phyloP scores from a whole-genome alignment of 2,797 vertebrate species.

The Manis javanica region DNA sequence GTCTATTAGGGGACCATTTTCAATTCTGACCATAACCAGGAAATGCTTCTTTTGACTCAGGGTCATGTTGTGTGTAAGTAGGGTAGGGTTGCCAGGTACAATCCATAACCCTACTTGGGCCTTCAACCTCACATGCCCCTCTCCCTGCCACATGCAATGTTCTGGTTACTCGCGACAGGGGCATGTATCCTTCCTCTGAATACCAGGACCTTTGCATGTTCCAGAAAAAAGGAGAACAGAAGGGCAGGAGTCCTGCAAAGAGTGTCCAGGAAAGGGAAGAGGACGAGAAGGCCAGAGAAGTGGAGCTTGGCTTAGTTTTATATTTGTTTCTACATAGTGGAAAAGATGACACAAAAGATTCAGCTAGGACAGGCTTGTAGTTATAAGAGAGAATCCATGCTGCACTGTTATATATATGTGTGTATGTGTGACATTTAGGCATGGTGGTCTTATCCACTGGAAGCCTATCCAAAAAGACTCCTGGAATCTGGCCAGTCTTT shows the following conservation, averaged over 20 bases:
- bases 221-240: neutral
- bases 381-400: neutral
- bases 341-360: neutral
- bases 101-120: neutral
- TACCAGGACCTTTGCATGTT: neutral
- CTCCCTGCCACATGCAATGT: neutral
- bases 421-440: neutral
- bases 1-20: neutral
- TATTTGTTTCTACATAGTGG: neutral
- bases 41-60: neutral
- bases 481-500: neutral
- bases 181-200: neutral
- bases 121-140: neutral
- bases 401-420: neutral
- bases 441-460: neutral
- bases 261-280: neutral
- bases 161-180: neutral
- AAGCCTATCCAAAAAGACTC: neutral
- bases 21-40: neutral
- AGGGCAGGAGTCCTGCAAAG: neutral
- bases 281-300: neutral
- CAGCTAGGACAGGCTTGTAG: neutral
- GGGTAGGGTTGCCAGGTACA: neutral
- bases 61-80: neutral
- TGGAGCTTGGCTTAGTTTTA: neutral